A percentile compares a stretch with the other conserved stretches of the same genome.
Evolutionary conservation across 2,113 vertebrate genomes (phyloP).

Genomic region (Ceyx cyanopectus): DNA sequence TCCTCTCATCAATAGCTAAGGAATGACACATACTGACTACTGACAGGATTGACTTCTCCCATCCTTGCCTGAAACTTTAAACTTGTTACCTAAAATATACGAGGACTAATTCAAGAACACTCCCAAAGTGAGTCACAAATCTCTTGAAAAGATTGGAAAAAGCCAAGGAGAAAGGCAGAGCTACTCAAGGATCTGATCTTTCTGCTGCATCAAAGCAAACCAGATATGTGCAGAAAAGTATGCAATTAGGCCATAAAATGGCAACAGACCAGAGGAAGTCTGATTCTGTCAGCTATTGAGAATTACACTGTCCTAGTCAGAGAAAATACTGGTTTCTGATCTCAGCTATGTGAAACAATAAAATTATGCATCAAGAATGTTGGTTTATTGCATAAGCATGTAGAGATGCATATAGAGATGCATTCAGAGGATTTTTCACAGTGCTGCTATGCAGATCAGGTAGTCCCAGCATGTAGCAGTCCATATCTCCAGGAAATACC

Average conservation of each 20-base stretch:
- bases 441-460: not conserved
- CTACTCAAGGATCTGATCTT: not conserved
- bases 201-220: not conserved
- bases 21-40: not conserved
- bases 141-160: not conserved
- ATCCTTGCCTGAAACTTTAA: no score
- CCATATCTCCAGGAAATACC: not conserved
- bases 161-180: not conserved
- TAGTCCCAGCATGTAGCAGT: not conserved
- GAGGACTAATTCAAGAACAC: not conserved
- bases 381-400: not conserved
- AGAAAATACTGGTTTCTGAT: not conserved
- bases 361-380: not conserved
- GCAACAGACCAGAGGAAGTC: not conserved
- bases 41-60: not conserved
- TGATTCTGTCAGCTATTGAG: not conserved
- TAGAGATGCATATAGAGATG: not conserved
- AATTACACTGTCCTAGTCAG: not conserved
- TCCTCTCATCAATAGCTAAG: not conserved
- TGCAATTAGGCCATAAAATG: not conserved
- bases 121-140: not conserved
- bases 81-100: not conserved
- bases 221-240: not conserved
- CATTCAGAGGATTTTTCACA: not conserved
- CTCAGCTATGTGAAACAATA: not conserved